Conservation (phyloP, 2,113 vertebrate species). For the Ptychochromis oligacanthus region DNA sequence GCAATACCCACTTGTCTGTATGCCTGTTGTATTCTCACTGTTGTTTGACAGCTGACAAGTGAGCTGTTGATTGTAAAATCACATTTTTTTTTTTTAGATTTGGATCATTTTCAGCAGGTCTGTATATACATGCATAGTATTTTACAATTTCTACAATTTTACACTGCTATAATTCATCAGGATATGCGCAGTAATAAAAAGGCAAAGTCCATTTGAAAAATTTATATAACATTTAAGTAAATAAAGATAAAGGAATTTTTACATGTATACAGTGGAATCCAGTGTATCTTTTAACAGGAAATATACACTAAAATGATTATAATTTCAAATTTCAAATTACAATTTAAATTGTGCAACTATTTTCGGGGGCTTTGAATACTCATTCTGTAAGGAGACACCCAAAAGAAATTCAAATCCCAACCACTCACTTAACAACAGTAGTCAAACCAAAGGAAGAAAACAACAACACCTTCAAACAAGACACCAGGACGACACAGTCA, state of each 20-base stretch:
- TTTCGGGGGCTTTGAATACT: background rate
- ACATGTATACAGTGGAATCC: background rate
- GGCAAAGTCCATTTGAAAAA: background rate
- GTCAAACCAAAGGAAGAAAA: background rate
- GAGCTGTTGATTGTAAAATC: no score
- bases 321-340: no score
- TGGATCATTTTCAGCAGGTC: no score
- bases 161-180: background rate
- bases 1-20: no score
- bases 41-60: no score
- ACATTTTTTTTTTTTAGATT: no score
- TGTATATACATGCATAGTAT: background rate
- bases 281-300: background rate
- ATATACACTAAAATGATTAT: background rate
- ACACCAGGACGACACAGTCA: background rate
- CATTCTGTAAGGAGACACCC: background rate
- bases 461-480: background rate
- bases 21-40: no score
- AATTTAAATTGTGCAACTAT: background rate
- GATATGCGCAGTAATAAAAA: background rate
- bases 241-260: background rate
- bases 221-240: background rate
- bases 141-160: background rate
- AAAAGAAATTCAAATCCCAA: background rate
- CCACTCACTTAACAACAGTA: accelerated